Conservation (phyloP, 2,797 vertebrate species). For the Dendrocincla tyrannina region DNA sequence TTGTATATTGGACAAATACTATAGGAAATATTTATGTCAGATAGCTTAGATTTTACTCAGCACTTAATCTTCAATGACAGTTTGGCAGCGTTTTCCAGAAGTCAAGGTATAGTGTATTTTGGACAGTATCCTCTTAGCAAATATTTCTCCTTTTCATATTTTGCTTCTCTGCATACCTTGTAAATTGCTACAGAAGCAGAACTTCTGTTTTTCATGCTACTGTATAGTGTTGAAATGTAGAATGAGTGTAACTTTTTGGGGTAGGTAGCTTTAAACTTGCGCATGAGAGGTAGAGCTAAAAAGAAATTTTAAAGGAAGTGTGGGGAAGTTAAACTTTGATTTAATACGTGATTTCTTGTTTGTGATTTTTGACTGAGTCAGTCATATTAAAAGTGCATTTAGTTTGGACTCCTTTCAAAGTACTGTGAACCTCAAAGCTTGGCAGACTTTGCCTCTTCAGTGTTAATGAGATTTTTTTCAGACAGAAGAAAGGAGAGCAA, state of each 20-base stretch:
- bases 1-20: neutral
- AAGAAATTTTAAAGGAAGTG: neutral
- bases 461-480: slow-evolving; percentile 31
- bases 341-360: neutral
- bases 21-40: neutral
- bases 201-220: neutral
- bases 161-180: neutral
- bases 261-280: neutral
- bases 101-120: neutral
- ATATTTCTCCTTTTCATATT: neutral
- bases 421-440: neutral
- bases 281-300: neutral
- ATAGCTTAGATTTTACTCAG: neutral
- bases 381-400: neutral
- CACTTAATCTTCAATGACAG: neutral
- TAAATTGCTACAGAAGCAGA: neutral
- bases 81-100: neutral
- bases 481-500: neutral
- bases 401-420: neutral
- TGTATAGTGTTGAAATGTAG: neutral
- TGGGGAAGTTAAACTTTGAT: neutral
- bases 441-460: neutral
- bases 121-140: neutral
- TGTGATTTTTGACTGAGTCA: neutral
- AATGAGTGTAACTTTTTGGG: neutral